Evolutionary conservation across 2,797 vertebrate species (phyloP).

Genomic region (Anomalospiza imberbis): DNA sequence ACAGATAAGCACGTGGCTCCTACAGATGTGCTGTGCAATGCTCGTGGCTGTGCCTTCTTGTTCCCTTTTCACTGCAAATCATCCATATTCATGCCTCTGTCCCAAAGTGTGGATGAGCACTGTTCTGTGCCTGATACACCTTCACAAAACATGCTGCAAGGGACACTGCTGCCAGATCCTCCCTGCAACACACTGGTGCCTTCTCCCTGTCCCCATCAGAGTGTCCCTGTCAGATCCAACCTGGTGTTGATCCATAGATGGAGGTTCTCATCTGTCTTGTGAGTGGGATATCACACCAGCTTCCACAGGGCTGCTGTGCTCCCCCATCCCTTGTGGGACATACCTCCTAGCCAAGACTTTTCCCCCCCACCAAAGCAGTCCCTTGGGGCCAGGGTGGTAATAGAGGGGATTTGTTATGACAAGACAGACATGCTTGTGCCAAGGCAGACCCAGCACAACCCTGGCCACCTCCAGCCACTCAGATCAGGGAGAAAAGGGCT

Average conservation of each 20-base stretch:
- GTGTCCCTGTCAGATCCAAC: background rate
- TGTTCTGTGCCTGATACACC: background rate
- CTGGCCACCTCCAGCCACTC: background rate
- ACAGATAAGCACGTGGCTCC: rapidly evolving
- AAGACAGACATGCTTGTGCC: background rate
- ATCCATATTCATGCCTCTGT: background rate
- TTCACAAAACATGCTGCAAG: background rate
- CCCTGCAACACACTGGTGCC: background rate
- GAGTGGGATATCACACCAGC: background rate
- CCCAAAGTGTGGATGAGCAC: background rate
- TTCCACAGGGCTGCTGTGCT: background rate
- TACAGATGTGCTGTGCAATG: background rate
- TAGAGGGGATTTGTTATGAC: background rate
- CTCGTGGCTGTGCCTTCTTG: background rate
- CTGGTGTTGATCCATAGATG: background rate
- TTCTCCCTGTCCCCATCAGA: background rate
- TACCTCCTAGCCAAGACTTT: background rate
- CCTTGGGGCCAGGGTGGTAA: background rate
- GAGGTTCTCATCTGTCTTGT: background rate
- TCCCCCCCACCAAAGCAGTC: background rate
- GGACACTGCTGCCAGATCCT: background rate
- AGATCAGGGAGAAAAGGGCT: background rate
- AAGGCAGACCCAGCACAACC: background rate
- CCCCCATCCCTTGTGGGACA: rapidly evolving
- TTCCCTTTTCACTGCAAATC: background rate